Percentiles rank a stretch among this genome's conserved stretches.
Conservation (phyloP, 1,140 invertebrate species). For the Dysdera silvatica region DNA sequence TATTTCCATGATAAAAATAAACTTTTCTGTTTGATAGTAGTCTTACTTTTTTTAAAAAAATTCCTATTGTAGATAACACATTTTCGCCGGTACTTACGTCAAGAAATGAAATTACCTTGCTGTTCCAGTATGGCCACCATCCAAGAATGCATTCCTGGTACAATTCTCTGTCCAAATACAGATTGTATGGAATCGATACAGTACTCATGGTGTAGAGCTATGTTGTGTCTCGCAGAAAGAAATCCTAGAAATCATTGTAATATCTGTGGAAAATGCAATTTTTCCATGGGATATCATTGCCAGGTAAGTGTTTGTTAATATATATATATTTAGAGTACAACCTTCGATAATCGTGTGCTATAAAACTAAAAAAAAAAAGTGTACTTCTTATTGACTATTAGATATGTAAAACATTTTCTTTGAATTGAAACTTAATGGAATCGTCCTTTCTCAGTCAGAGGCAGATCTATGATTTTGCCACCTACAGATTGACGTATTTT, state of each 20-base stretch:
- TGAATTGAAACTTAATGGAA: too few relatives aligned
- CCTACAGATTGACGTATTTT: too few relatives aligned
- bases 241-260: conserved; percentile 27
- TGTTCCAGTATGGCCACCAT: conserved; percentile 8
- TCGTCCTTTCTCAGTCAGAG: too few relatives aligned
- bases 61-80: background rate
- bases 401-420: too few relatives aligned
- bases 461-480: too few relatives aligned
- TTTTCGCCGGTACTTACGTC: background rate
- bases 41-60: too few relatives aligned
- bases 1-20: too few relatives aligned
- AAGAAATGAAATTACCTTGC: conserved; percentile 5
- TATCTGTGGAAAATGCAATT: conserved; percentile 16
- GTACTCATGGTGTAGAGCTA: conserved; percentile 23
- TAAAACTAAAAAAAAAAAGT: too few relatives aligned
- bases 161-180: conserved; percentile 11
- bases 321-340: too few relatives aligned
- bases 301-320: conserved; percentile 3
- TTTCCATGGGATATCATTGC: conserved; percentile 17
- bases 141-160: conserved; percentile 18
- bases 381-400: too few relatives aligned
- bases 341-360: too few relatives aligned
- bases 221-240: conserved; percentile 5
- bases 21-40: too few relatives aligned
- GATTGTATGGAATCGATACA: conserved; percentile 8